A percentile compares a stretch with the other conserved stretches of the same genome.
phyloP scores from a whole-genome alignment of 2,797 vertebrate species.

The Acanthopagrus latus region DNA sequence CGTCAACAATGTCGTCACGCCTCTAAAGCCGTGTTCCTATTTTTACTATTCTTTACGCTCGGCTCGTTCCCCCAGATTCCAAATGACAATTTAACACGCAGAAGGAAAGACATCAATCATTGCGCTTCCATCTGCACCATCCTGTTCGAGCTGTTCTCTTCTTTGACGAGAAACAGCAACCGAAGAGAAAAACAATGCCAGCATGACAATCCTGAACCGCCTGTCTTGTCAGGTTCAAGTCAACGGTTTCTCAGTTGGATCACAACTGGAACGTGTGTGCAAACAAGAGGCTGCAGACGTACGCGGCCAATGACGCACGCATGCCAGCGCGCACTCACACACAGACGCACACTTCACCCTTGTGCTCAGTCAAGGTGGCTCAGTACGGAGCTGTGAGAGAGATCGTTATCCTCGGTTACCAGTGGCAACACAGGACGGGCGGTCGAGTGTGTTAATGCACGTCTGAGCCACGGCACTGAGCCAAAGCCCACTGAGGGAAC shows the following conservation, averaged over 20 bases:
- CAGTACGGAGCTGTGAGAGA: slow-evolving; percentile 26
- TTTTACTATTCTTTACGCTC: neutral
- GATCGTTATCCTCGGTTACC: slow-evolving; percentile 55
- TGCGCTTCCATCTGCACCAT: neutral
- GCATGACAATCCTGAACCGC: neutral
- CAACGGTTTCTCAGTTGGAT: slow-evolving; percentile 1
- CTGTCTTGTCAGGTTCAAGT: neutral
- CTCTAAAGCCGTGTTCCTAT: slow-evolving; percentile 20
- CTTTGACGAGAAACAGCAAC: neutral
- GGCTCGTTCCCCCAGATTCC: slow-evolving; percentile 47
- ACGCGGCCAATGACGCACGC: slow-evolving; percentile 37
- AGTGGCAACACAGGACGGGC: slow-evolving; percentile 58
- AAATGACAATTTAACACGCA: neutral
- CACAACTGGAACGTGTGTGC: slow-evolving; percentile 5
- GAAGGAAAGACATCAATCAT: neutral
- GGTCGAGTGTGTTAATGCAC: slow-evolving; percentile 47
- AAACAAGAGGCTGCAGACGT: slow-evolving; percentile 11
- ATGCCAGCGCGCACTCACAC: neutral
- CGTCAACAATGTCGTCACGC: neutral
- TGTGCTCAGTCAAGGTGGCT: slow-evolving; percentile 41
- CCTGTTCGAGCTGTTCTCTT: neutral
- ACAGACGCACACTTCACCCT: slow-evolving; percentile 20
- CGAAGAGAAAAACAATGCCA: neutral
- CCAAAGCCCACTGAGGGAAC: slow-evolving; percentile 34
- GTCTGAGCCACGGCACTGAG: slow-evolving; percentile 31